Conservation (phyloP, 2,113 vertebrate species). For the Struthidea cinerea region DNA sequence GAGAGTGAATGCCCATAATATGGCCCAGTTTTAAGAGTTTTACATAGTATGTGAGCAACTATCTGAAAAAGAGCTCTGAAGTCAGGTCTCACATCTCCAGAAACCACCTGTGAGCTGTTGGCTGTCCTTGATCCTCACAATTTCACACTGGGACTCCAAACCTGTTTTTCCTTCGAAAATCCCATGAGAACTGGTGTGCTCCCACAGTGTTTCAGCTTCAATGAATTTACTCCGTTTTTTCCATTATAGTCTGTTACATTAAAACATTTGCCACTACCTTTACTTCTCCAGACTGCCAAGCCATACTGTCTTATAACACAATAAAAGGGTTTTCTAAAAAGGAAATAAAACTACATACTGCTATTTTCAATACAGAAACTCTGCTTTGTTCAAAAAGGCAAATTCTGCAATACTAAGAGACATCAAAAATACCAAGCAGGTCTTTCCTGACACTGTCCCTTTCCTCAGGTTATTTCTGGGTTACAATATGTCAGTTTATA, state of each 20-base stretch:
- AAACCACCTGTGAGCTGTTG: not conserved
- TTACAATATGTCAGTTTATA: not conserved
- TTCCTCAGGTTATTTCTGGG: not conserved
- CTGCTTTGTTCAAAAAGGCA: not conserved
- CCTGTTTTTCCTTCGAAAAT: not conserved
- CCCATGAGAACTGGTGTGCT: not conserved
- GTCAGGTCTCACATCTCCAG: not conserved
- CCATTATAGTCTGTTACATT: not conserved
- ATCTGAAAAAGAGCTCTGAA: not conserved
- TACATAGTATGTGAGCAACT: not conserved
- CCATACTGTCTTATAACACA: not conserved
- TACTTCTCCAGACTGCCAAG: not conserved
- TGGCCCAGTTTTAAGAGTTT: accelerated
- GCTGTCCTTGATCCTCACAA: not conserved
- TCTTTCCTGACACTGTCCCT: not conserved
- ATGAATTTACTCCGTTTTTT: not conserved
- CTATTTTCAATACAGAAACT: not conserved
- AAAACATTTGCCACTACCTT: not conserved
- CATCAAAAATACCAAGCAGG: not conserved
- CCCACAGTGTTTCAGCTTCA: not conserved
- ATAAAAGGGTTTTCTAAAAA: not conserved
- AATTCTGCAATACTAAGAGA: not conserved
- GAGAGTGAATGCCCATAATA: not conserved
- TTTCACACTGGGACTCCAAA: not conserved
- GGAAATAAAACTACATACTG: not conserved